Conservation (phyloP, 2,888 invertebrate genomes). For the Leptinotarsa tumamoca region DNA sequence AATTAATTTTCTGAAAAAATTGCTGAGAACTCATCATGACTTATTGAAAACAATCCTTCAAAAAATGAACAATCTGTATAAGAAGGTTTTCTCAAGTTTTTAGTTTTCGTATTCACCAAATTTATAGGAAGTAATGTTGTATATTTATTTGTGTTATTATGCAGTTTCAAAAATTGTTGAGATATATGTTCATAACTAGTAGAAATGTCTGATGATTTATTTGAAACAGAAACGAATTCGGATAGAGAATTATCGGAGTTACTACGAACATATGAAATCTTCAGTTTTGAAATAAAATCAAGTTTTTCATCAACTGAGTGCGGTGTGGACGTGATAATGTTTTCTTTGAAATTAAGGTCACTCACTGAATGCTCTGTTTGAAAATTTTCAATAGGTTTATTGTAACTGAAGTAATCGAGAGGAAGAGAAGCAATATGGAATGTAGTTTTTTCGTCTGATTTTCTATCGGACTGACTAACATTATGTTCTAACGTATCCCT, state of each 20-base stretch:
- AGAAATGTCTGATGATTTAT: constrained; percentile 14
- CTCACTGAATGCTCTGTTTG: neutral
- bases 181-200: constrained; percentile 18
- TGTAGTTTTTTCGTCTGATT: too few relatives aligned
- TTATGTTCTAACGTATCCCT: neutral
- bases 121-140: neutral
- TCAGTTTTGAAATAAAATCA: neutral
- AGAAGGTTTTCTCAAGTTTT: constrained; percentile 7
- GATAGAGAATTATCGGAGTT: neutral
- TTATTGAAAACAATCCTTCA: constrained; percentile 6
- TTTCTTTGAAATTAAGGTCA: neutral
- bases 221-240: constrained; percentile 3
- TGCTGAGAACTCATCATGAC: neutral
- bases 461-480: neutral
- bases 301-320: neutral
- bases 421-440: neutral
- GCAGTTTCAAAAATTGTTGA: neutral
- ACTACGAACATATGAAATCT: neutral
- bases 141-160: too few relatives aligned
- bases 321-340: neutral
- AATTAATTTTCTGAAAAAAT: neutral
- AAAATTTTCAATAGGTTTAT: neutral
- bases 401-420: neutral
- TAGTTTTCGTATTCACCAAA: neutral
- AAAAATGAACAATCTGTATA: neutral